Base-by-base conservation (phyloP, 2,113 vertebrate species). In the Semnopithecus entellus region DNA sequence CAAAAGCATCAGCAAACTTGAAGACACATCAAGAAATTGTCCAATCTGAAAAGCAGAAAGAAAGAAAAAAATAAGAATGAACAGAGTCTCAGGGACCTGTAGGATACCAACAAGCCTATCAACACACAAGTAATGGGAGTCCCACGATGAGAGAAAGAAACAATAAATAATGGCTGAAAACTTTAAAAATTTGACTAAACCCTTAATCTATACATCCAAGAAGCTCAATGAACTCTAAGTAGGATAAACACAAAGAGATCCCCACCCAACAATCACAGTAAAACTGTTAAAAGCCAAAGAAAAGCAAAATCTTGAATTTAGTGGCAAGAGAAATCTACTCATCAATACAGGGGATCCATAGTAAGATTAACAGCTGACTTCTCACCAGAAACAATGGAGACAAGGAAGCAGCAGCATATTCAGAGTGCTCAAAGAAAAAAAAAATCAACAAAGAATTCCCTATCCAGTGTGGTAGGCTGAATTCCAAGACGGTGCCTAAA, bases 171-270 rank as follows among this genome's bases (percentile, higher is more conserved):
- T 48, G 55, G 20, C 83, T 61, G 5, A 82, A 30, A 35, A 66
- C 48, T 81, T 78, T 9, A 52, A 43, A 38, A 64, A 75, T 8
- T 48, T 66, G 38, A 68, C 8, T 59, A 78, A 45, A 66, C 66
- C 88, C 83, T 76, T 70, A 59, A 70, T 35, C 20, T 35, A 57
- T 27, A 84, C 38, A 89, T 76, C 50, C 30, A 82, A 55, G 57
- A 50, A 93, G 40, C 17, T 79, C 78, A 83, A 59, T 70, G 35
- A 84, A 93, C 57, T 93, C n/a, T 76, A 91, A 81, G 89, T n/a
- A 91, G 52, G 22, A 87, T 52, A 90, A 83, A 96, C 32, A 88
- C 30, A 75, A 38, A 84, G 68, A 76, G 14, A 79, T 70, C 38
- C 14, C 70, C 17, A 86, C 25, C 40, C 68, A 68, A 76, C 22